Evolutionary conservation across 2,888 invertebrate species (phyloP).

Genomic region (Trichopoda pennipes): DNA sequence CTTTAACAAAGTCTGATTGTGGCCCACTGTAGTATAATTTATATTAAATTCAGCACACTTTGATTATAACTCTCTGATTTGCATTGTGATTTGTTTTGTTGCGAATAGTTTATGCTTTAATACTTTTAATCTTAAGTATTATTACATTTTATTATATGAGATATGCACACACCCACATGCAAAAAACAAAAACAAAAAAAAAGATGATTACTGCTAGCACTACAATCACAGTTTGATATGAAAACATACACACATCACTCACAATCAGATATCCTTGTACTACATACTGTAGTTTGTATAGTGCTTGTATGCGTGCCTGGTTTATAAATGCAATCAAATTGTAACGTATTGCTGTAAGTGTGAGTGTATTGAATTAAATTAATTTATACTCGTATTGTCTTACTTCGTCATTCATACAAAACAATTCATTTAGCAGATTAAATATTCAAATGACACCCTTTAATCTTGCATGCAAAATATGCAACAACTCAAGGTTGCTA

Average conservation of each 20-base stretch:
- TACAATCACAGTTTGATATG: constrained; percentile 34
- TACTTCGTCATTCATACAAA: constrained; percentile 36
- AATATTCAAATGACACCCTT: constrained; percentile 38
- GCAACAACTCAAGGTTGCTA: constrained; percentile 19
- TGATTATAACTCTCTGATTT: background rate
- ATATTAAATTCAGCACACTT: too few relatives aligned
- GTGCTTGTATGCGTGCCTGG: constrained; percentile 42
- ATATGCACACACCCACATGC: background rate
- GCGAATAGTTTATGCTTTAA: constrained; percentile 47
- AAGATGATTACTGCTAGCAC: constrained; percentile 7
- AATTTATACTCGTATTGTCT: constrained; percentile 57
- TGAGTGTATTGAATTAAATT: constrained; percentile 54
- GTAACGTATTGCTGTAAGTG: background rate
- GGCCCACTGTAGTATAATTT: too few relatives aligned
- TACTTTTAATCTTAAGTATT: constrained; percentile 55
- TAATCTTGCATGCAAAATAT: constrained; percentile 9
- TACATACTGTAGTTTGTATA: constrained; percentile 21
- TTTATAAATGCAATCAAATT: constrained; percentile 61
- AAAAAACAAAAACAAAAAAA: background rate
- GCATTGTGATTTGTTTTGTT: background rate
- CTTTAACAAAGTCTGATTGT: too few relatives aligned
- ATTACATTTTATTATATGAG: constrained; percentile 45
- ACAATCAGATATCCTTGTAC: constrained; percentile 44
- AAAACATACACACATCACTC: constrained; percentile 4
- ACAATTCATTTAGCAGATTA: constrained; percentile 40